Conservation (phyloP, 2,888 invertebrate species). For the Heliconius charithonia region DNA sequence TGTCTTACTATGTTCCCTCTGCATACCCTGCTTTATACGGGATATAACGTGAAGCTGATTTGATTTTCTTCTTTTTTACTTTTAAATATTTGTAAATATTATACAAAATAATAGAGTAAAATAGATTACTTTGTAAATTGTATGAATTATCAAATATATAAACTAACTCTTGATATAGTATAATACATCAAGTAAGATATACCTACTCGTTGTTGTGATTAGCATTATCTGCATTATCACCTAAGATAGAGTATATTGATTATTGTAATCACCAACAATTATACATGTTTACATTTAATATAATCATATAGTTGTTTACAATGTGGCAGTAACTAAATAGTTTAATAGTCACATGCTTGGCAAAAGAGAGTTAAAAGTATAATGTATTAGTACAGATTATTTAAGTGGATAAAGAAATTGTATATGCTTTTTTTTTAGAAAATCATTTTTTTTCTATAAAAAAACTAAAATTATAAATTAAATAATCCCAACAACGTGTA, state of each 20-base stretch:
- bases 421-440: too few relatives aligned
- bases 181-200: neutral
- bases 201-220: neutral
- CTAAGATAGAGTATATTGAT: neutral
- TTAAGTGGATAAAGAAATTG: too few relatives aligned
- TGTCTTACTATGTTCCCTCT: too few relatives aligned
- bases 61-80: too few relatives aligned
- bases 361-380: neutral
- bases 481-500: neutral
- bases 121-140: neutral
- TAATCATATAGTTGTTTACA: too few relatives aligned
- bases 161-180: neutral
- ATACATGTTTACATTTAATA: neutral
- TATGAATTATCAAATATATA: neutral
- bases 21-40: too few relatives aligned
- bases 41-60: too few relatives aligned
- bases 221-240: neutral
- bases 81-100: neutral
- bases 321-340: too few relatives aligned
- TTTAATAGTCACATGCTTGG: neutral
- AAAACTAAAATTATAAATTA: too few relatives aligned
- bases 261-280: constrained; percentile 12
- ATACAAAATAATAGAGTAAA: neutral
- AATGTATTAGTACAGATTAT: neutral
- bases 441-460: too few relatives aligned